Evolutionary conservation across 2,888 invertebrate genomes (phyloP).

Genomic region (Gonocerus acuteangulatus): DNA sequence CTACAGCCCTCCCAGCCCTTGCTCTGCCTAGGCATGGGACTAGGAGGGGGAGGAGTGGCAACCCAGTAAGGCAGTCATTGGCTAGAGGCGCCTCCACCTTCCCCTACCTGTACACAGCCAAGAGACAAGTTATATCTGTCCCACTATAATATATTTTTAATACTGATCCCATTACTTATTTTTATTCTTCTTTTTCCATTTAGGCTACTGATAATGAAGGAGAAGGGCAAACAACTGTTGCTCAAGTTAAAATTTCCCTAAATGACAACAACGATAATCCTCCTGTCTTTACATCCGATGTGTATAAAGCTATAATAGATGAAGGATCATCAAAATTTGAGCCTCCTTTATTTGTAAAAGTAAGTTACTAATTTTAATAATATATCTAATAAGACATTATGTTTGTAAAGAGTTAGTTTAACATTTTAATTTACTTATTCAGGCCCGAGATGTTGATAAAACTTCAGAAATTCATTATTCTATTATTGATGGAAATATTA

Average conservation of each 20-base stretch:
- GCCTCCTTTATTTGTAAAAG: constrained; percentile 54
- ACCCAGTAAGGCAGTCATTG: no score
- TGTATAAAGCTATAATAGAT: constrained; percentile 74
- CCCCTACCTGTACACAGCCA: no score
- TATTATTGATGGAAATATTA: constrained; percentile 55
- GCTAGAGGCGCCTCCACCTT: no score
- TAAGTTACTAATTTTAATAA: constrained; percentile 21
- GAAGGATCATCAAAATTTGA: constrained; percentile 80
- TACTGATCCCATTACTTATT: no score
- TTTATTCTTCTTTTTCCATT: constrained; percentile 22
- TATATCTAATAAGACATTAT: not conserved
- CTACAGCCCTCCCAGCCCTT: no score
- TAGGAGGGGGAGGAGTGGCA: no score
- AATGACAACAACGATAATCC: constrained; percentile 84
- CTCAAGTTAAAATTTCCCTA: constrained; percentile 69
- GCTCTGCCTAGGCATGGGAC: no score
- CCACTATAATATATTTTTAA: no score
- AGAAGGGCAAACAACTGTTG: constrained; percentile 66
- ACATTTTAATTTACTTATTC: constrained; percentile 44
- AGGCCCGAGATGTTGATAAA: constrained; percentile 73
- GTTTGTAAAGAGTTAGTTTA: not conserved
- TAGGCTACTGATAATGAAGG: constrained; percentile 81
- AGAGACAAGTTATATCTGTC: no score
- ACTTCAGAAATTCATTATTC: constrained; percentile 73
- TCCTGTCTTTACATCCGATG: constrained; percentile 67